A percentile compares a stretch with the other conserved stretches of the same genome.
These are phyloP conservation scores for Monodelphis domestica DNA, from an alignment of 2,797 vertebrate genomes.

Conservation along the genomic window DNA sequence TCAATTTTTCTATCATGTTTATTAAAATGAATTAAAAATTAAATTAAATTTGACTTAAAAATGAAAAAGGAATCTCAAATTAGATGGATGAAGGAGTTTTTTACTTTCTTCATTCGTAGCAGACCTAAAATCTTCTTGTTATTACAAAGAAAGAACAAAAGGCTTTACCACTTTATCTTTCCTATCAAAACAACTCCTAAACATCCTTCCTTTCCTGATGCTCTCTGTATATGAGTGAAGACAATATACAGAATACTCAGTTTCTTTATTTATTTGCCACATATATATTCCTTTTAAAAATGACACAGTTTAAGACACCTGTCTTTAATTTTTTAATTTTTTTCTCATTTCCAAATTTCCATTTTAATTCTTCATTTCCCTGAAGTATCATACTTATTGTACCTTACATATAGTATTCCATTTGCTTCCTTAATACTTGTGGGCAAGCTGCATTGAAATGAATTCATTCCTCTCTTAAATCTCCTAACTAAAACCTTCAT, in stretches of 20 bases:
- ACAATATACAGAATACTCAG: background rate
- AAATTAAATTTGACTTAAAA: background rate
- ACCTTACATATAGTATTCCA: background rate
- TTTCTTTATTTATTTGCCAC: background rate
- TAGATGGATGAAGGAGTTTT: conserved; percentile 7
- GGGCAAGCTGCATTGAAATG: background rate
- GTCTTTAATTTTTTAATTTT: no score
- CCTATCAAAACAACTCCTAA: background rate
- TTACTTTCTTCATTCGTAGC: background rate
- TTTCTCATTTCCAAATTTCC: no score
- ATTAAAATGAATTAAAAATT: no score
- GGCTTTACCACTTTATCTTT: background rate
- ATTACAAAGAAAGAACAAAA: no score
- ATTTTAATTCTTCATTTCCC: no score
- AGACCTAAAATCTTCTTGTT: no score
- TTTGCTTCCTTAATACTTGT: background rate
- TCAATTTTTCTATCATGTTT: background rate
- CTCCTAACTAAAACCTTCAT: background rate
- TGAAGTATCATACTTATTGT: background rate
- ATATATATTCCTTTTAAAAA: background rate
- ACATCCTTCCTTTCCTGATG: rapidly evolving
- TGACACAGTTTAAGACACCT: no score
- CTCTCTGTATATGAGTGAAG: conserved; percentile 1
- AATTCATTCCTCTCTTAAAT: background rate
- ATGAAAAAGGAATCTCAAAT: background rate